Evolutionary conservation across 2,113 vertebrate genomes (phyloP).

Genomic region (Protobothrops mucrosquamatus): DNA sequence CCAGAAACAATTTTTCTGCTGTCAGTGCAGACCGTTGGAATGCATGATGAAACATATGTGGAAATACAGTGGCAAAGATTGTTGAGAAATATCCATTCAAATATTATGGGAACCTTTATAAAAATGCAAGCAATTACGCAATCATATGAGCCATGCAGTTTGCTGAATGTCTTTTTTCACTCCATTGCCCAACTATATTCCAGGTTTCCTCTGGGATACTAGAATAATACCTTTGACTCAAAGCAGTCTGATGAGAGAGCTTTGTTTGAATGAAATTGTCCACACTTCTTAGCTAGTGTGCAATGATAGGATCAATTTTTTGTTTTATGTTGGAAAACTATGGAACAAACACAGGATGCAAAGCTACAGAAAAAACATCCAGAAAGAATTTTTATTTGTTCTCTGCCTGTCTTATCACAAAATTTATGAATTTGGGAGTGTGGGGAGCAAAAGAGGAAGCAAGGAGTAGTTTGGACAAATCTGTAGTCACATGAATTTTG

Average conservation of each 20-base stretch:
- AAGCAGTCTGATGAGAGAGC: too few relatives aligned
- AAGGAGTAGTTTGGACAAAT: not conserved
- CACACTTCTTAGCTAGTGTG: not conserved
- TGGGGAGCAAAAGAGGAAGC: not conserved
- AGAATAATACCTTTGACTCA: not conserved
- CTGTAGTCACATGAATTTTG: not conserved
- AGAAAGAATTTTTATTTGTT: not conserved
- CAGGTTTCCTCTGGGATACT: not conserved
- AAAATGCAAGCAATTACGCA: not conserved
- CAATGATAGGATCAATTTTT: not conserved
- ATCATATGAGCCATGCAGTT: not conserved
- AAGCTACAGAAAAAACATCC: not conserved
- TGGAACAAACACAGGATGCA: not conserved
- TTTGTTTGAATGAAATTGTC: not conserved
- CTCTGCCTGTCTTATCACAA: not conserved
- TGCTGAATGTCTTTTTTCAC: not conserved
- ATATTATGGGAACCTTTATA: constrained; percentile 11
- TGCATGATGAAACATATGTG: constrained; percentile 35
- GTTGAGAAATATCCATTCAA: not conserved
- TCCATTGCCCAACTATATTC: not conserved
- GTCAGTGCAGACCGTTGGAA: not conserved
- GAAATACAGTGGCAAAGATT: not conserved
- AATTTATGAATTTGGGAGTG: not conserved
- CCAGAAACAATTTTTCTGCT: not conserved
- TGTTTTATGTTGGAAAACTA: not conserved